Evolutionary conservation across 2,797 vertebrate genomes (phyloP).

Genomic region (Glyptemys insculpta): DNA sequence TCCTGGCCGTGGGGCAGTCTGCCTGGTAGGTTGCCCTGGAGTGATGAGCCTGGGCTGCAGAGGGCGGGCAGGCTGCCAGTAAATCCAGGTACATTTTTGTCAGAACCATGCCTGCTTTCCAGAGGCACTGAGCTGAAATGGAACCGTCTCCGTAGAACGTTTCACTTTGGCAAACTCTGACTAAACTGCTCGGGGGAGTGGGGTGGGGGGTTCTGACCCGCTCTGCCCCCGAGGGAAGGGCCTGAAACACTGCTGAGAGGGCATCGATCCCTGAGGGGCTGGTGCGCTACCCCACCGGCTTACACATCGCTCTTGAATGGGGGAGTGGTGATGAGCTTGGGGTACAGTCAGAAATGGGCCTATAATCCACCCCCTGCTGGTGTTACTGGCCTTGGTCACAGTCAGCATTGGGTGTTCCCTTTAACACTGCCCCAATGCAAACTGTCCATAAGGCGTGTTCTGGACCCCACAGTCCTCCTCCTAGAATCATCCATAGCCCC

Average conservation of each 20-base stretch:
- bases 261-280: background rate
- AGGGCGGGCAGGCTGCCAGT: background rate
- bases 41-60: background rate
- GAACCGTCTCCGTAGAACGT: too few relatives aligned
- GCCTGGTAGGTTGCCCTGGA: background rate
- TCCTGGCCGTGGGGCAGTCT: background rate
- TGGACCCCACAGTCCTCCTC: background rate
- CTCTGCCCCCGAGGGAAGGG: background rate
- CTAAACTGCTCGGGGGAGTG: background rate
- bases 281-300: background rate
- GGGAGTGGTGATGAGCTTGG: background rate
- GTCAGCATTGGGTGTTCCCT: background rate
- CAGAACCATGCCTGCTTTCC: background rate
- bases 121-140: background rate
- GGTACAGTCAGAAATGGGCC: background rate
- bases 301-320: background rate
- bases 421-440: background rate
- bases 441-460: background rate
- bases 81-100: too few relatives aligned
- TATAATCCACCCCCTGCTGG: background rate
- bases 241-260: too few relatives aligned
- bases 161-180: too few relatives aligned
- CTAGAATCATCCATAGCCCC: background rate
- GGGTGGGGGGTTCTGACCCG: background rate
- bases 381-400: fast-evolving